Evolutionary conservation across 2,888 invertebrate genomes (phyloP).

Genomic region (Serripes groenlandicus): DNA sequence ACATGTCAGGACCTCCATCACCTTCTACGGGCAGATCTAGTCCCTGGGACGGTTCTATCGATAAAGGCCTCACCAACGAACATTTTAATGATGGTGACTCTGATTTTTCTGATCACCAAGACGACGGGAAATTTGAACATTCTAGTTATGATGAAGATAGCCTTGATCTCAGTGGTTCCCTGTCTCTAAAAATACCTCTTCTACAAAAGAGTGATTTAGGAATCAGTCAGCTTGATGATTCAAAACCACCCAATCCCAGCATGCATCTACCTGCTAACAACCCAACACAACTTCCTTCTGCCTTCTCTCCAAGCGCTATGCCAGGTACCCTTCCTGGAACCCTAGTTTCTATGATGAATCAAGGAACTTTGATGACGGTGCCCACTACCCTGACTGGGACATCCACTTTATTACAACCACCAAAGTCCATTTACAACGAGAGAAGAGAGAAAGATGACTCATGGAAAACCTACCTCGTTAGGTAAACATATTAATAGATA

Average conservation of each 20-base stretch:
- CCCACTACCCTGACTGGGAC: conserved; percentile 44
- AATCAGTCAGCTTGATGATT: not conserved
- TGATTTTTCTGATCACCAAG: conserved; percentile 26
- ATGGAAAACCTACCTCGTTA: conserved; percentile 89
- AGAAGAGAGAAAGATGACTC: conserved; percentile 87
- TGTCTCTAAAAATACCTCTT: conserved; percentile 77
- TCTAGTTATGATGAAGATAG: conserved; percentile 50
- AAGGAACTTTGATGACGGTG: conserved; percentile 63
- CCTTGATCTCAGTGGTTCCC: conserved; percentile 76
- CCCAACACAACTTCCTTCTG: not conserved
- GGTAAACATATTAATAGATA: no score
- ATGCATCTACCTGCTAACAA: not conserved
- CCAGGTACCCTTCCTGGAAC: conserved; percentile 29
- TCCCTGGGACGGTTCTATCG: not conserved
- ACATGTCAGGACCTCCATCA: conserved; percentile 31
- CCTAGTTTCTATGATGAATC: conserved; percentile 53
- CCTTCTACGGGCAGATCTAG: conserved; percentile 20
- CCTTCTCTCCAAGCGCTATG: conserved; percentile 18
- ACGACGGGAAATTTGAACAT: not conserved
- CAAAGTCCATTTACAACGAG: conserved; percentile 71
- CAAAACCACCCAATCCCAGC: conserved; percentile 9
- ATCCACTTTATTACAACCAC: conserved; percentile 58
- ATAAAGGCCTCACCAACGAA: not conserved
- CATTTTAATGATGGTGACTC: conserved; percentile 46
- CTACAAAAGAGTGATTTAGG: conserved; percentile 5